phyloP scores from a whole-genome alignment of 2,888 invertebrate genomes.

The Galerucella nymphaeae region DNA sequence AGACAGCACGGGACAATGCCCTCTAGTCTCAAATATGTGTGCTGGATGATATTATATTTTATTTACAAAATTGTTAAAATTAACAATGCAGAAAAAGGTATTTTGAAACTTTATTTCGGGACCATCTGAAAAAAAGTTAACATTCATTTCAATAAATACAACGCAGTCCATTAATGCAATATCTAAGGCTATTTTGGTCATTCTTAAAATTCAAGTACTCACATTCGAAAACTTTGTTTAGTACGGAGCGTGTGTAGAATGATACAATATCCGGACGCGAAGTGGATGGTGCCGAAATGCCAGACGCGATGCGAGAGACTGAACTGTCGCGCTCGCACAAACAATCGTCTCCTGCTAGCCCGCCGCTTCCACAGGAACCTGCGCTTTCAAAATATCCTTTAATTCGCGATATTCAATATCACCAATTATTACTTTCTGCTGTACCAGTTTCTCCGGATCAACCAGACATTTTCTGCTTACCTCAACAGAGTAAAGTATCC shows the following conservation, averaged over 20 bases:
- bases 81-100: no score
- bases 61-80: no score
- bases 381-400: slow-evolving; percentile 44
- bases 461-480: background rate
- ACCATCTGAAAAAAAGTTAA: background rate
- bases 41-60: no score
- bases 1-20: no score
- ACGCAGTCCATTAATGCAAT: background rate
- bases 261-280: background rate
- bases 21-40: no score
- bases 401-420: slow-evolving; percentile 45
- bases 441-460: slow-evolving; percentile 5
- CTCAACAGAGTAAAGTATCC: background rate
- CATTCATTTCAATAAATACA: slow-evolving; percentile 3
- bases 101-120: background rate
- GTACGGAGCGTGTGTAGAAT: background rate
- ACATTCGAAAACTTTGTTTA: slow-evolving; percentile 11
- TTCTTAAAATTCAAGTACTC: slow-evolving; percentile 6
- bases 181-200: slow-evolving; percentile 1
- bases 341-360: slow-evolving; percentile 42
- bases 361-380: slow-evolving; percentile 44
- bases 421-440: slow-evolving; percentile 40
- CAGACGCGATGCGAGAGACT: slow-evolving; percentile 40
- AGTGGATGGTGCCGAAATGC: slow-evolving; percentile 26
- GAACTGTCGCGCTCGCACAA: slow-evolving; percentile 38